Conservation (phyloP, 2,888 invertebrate species). For the Drosophila mettleri region DNA sequence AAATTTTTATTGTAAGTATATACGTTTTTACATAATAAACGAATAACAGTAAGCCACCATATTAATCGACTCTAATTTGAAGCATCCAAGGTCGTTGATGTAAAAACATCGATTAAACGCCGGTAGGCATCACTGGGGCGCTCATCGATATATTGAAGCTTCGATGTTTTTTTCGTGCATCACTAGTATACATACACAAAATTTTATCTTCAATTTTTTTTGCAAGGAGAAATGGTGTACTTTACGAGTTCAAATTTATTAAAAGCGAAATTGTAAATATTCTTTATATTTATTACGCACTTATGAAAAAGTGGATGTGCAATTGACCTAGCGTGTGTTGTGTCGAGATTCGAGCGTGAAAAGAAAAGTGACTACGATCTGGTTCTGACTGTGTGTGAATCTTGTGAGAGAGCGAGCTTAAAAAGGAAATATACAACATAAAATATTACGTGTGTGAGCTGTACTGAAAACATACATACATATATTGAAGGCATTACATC, state of each 20-base stretch:
- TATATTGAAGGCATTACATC: slow-evolving; percentile 66
- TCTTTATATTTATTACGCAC: slow-evolving; percentile 74
- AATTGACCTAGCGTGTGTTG: slow-evolving; percentile 72
- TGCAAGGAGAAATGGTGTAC: slow-evolving; percentile 60
- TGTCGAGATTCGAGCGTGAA: slow-evolving; percentile 71
- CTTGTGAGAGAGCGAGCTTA: slow-evolving; percentile 76
- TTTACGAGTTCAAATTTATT: slow-evolving; percentile 60
- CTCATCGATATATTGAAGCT: neutral
- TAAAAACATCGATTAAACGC: neutral
- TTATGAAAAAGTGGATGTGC: slow-evolving; percentile 77
- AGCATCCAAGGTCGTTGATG: neutral
- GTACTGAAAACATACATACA: slow-evolving; percentile 59
- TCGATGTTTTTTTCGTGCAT: neutral
- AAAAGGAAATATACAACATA: slow-evolving; percentile 60
- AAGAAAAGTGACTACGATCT: slow-evolving; percentile 69
- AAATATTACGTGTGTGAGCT: slow-evolving; percentile 74
- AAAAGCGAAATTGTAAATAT: slow-evolving; percentile 76
- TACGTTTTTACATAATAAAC: neutral
- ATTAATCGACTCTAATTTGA: neutral
- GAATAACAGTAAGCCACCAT: neutral
- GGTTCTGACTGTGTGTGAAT: slow-evolving; percentile 76
- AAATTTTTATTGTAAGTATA: neutral
- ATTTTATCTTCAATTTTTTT: slow-evolving; percentile 34
- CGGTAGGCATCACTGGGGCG: neutral
- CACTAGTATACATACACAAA: slow-evolving; percentile 48